Base-by-base conservation (phyloP, 2,113 vertebrate species). In the Myotis davidii region DNA sequence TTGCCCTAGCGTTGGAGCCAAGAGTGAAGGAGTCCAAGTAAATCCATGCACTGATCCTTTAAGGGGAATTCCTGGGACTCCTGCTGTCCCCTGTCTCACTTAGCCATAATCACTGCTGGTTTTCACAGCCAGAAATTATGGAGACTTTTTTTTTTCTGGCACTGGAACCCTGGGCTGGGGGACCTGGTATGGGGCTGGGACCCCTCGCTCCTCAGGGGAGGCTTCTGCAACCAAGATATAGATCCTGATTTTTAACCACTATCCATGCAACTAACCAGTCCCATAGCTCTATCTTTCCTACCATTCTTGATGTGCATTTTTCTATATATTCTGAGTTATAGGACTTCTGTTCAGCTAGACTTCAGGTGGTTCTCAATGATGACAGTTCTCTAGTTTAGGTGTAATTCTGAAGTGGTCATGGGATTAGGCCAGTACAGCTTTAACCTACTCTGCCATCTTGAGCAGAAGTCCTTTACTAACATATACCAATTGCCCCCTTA, bases 401-500 rank as follows among this genome's bases (percentile, higher is more conserved):
- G 45, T 29, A 11, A 32, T 76, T 76, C 45, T 76, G 73, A 52
- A 52, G 18, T 77, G 29, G 29, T 77, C 45, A 50, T 52, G 29
- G 27, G 29, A 52, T 48, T 77, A 50, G 27, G 17, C 3, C 5
- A 77, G 17, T n/a, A 29, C 29, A 52, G 29, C 17, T 52, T 52
- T 52, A 11, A n/a, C 9, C 17, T 52, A 77, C 74, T 52, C 74
- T 52, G 5, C 29, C 29, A 77, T 52, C 48, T 77, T 21, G 29
- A 77, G 45, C 29, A 77, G 74, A 77, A 72, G 45, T 27, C 27
- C 27, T 76, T 91, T 83, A 88, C 3, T 48, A 50, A 48, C n/a
- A 5, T 94, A 91, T 90, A 89, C 91, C 86, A 89, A 88, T 59
- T 86, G n/a, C 3, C 11, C 2, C 23, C 20, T 89, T 83, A 85